These are phyloP conservation scores for Furcifer pardalis DNA, from an alignment of 2,797 vertebrate species.

Conservation along the genomic window DNA sequence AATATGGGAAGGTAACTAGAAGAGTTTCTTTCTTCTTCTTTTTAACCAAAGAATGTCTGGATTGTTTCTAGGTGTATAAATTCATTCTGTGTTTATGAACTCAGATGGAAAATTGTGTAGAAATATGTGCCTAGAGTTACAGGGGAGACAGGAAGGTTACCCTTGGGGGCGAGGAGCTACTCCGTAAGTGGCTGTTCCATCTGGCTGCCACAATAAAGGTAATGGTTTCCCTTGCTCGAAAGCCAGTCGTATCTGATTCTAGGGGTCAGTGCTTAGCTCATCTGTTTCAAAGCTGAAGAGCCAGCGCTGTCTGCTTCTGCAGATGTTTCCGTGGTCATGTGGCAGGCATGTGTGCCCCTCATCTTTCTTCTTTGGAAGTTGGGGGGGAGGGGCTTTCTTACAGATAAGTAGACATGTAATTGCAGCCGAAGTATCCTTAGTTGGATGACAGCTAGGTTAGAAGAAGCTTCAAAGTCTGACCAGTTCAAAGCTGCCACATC, in stretches of 20 bases:
- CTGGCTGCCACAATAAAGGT: no score
- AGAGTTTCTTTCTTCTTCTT: neutral
- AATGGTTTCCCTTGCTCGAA: no score
- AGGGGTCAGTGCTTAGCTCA: no score
- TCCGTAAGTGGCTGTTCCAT: no score
- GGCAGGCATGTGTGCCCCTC: no score
- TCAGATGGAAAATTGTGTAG: neutral
- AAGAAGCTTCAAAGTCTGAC: neutral
- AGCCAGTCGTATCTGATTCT: no score
- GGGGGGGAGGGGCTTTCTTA: neutral
- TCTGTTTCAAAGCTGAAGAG: no score
- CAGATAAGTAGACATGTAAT: neutral
- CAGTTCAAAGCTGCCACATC: neutral
- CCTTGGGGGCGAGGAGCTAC: no score
- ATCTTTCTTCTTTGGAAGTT: no score
- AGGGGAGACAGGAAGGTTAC: neutral
- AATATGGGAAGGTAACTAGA: conserved; percentile 92
- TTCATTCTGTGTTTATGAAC: neutral
- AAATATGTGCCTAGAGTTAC: neutral
- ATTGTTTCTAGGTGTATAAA: neutral
- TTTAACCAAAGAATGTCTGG: neutral
- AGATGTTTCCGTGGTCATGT: no score
- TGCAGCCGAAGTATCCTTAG: neutral
- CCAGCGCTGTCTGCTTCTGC: no score
- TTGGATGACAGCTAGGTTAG: neutral